Evolutionary conservation across 2,113 vertebrate genomes (phyloP).

Genomic region (Stigmatopora nigra): DNA sequence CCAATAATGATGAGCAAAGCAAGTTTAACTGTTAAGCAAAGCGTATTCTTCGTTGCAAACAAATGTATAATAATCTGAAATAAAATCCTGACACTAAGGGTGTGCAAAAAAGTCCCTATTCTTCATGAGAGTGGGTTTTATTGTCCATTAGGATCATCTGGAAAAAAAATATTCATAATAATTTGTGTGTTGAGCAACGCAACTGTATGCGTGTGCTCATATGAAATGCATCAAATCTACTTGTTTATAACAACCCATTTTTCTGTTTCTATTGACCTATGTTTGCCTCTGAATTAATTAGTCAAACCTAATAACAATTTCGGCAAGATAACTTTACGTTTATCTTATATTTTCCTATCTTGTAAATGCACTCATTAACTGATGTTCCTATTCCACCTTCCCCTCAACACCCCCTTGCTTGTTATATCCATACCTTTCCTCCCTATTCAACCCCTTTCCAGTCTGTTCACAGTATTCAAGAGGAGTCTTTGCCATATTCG

Average conservation of each 20-base stretch:
- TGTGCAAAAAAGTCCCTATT: no score
- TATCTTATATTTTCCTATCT: not conserved
- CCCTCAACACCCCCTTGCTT: not conserved
- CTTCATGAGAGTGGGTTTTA: not conserved
- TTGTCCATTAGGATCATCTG: not conserved
- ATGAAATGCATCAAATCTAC: not conserved
- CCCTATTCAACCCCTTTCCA: slow-evolving; percentile 47
- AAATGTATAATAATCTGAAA: no score
- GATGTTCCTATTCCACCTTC: not conserved
- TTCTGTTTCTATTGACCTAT: not conserved
- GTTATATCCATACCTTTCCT: not conserved
- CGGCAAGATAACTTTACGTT: no score
- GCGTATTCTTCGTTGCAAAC: no score
- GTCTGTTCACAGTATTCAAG: slow-evolving; percentile 98
- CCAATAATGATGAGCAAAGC: no score
- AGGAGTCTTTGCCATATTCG: slow-evolving; percentile 98
- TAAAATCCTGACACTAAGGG: no score
- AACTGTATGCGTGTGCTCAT: not conserved
- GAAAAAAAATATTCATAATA: not conserved
- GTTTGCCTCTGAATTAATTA: not conserved
- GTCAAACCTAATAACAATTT: not conserved
- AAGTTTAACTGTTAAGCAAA: no score
- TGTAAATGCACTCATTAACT: not conserved
- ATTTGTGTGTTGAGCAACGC: not conserved
- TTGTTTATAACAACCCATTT: not conserved